Percentiles rank a stretch among this genome's conserved stretches.
phyloP scores from a whole-genome alignment of 2,113 vertebrate genomes.

The Myanophis thanlyinensis region DNA sequence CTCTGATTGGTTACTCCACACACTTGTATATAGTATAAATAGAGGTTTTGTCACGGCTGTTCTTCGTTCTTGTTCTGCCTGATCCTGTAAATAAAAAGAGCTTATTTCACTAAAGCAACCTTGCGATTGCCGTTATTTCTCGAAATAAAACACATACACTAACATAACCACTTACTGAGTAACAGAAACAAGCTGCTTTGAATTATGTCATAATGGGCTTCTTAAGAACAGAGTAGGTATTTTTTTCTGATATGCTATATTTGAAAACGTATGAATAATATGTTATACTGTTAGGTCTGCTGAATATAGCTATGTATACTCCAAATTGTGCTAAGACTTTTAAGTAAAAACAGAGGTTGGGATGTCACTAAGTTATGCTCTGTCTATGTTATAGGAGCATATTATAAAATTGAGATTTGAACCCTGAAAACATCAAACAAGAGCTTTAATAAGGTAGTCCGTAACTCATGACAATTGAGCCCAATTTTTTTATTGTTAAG shows the following conservation, averaged over 20 bases:
- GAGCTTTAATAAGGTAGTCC: neutral
- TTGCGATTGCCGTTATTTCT: too few relatives aligned
- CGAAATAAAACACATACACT: too few relatives aligned
- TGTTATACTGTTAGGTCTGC: neutral
- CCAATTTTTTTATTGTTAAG: neutral
- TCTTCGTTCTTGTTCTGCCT: too few relatives aligned
- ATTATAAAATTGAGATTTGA: neutral
- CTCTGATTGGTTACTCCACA: too few relatives aligned
- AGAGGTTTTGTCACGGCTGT: too few relatives aligned
- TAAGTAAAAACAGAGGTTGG: neutral
- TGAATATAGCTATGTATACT: neutral
- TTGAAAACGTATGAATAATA: neutral
- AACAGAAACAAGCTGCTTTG: too few relatives aligned
- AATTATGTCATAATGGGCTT: too few relatives aligned
- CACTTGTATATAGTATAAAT: too few relatives aligned
- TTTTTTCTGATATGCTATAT: neutral
- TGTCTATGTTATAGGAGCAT: neutral
- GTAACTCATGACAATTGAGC: neutral
- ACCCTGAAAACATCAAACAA: neutral
- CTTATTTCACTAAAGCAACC: too few relatives aligned
- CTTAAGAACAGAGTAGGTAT: neutral
- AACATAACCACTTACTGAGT: neutral
- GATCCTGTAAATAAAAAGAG: too few relatives aligned
- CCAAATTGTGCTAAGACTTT: neutral
- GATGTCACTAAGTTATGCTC: neutral